Base-by-base conservation (phyloP, 2,797 vertebrate species). In the Chlorospingus semifuscus region DNA sequence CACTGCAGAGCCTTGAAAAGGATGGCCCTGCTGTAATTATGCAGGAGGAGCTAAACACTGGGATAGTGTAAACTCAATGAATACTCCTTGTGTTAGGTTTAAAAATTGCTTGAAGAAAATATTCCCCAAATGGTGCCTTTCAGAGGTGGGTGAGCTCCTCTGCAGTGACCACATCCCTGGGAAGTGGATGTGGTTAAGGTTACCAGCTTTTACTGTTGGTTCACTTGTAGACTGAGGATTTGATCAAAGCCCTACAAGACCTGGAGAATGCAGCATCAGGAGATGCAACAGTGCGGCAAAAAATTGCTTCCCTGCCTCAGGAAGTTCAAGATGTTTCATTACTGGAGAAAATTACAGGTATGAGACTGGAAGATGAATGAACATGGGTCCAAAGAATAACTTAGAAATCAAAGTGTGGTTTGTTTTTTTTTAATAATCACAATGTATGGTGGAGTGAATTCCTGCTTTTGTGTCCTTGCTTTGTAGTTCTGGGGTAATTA, bases 261-360 rank as follows among this genome's bases (percentile, higher is more conserved):
- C 95, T 99, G 83, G 99, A 99, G 97, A 99, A 99, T 13, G 99
- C 99, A 8, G 99, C 99, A 0, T 99, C 99, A 4, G 99, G 99
- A 6, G 99, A 99, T 17, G 99, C 99, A 9, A 98, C 99, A 1
- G 99, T 99, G 65, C 98, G 99, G 83, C 99, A 99, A 97, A 99
- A 99, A 96, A 99, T 99, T 47, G 99, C 99, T 47, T 99, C 99
- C 4, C 97, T 99, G 86, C 99, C 99, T 13, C 99, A 99, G 97
- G 99, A 99, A 97, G 99, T 99, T 29, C 99, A 99, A 86, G 99
- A 99, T 60, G 99, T 99, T 66, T 99, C 99, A 7, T 97, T 99
- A 23, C 97, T 99, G 85, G 99, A 99, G 97, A 99, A 99, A 97
- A 99, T 99, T 94, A 99, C 99, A 95, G 99, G 99, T 99, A 92